Conservation (phyloP, 2,888 invertebrate genomes). For the Hirtodrosophila cameraria region DNA sequence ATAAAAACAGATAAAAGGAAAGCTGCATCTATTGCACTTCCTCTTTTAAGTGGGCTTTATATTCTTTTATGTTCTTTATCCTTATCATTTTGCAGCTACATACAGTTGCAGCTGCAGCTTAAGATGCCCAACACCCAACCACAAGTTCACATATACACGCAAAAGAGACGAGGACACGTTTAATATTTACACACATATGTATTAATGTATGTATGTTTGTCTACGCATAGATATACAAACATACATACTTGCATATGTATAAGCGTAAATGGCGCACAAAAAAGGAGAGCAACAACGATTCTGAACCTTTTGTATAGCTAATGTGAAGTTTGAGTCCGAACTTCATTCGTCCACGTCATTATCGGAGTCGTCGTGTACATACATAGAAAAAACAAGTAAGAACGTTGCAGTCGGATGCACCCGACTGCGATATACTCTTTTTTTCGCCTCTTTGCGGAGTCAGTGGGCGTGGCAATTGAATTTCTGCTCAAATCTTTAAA, state of each 20-base stretch:
- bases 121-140: conserved; percentile 46
- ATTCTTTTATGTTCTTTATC: background rate
- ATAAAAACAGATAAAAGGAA: too few species aligned
- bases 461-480: too few species aligned
- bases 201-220: background rate
- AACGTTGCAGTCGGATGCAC: too few species aligned
- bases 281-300: conserved; percentile 21
- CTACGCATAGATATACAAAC: background rate
- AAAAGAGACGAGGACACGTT: conserved; percentile 8
- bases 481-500: too few species aligned
- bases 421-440: too few species aligned
- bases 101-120: conserved; percentile 30
- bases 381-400: too few species aligned
- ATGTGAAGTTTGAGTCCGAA: conserved; percentile 32
- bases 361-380: conserved; percentile 20
- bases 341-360: conserved; percentile 15
- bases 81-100: background rate
- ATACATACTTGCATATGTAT: conserved; percentile 1
- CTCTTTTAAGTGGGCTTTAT: background rate
- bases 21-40: background rate
- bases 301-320: conserved; percentile 33
- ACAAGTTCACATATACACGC: conserved; percentile 5
- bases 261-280: conserved; percentile 14
- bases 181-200: background rate
- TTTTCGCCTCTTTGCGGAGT: too few species aligned